Evolutionary conservation across 1,140 invertebrate species (phyloP).

Genomic region (Papilio glaucus): DNA sequence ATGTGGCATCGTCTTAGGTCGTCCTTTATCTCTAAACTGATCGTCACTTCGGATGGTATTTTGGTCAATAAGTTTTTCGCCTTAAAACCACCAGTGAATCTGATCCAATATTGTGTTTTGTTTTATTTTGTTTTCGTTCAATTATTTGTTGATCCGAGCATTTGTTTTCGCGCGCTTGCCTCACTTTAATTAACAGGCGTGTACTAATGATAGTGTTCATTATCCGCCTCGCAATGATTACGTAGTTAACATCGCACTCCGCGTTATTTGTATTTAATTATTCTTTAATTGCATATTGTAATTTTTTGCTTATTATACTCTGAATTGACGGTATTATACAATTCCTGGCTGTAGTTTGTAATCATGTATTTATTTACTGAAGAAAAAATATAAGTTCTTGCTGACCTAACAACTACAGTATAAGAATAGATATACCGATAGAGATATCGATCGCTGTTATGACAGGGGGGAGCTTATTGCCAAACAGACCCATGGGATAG

Average conservation of each 20-base stretch:
- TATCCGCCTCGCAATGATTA: slow-evolving; percentile 14
- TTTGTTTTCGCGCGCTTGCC: slow-evolving; percentile 13
- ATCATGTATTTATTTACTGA: too few species aligned
- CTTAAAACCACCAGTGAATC: too few species aligned
- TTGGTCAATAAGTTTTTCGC: too few species aligned
- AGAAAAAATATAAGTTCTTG: too few species aligned
- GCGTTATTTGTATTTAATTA: slow-evolving; percentile 14
- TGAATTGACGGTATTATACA: background rate
- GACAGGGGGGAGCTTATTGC: too few species aligned
- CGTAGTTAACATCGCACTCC: slow-evolving; percentile 10
- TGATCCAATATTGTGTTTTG: background rate
- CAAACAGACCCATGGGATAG: too few species aligned
- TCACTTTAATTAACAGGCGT: slow-evolving; percentile 22
- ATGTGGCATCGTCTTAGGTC: too few species aligned
- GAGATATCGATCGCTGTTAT: too few species aligned
- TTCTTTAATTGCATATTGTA: background rate
- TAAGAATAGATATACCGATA: too few species aligned
- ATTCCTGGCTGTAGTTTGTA: background rate
- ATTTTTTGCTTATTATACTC: background rate
- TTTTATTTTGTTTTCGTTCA: slow-evolving; percentile 2
- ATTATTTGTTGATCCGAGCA: background rate
- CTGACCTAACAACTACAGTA: too few species aligned
- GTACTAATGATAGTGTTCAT: slow-evolving; percentile 23
- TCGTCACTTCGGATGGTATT: too few species aligned
- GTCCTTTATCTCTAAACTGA: too few species aligned